phyloP scores from a whole-genome alignment of 2,797 vertebrate species.

The Sardinella longiceps region DNA sequence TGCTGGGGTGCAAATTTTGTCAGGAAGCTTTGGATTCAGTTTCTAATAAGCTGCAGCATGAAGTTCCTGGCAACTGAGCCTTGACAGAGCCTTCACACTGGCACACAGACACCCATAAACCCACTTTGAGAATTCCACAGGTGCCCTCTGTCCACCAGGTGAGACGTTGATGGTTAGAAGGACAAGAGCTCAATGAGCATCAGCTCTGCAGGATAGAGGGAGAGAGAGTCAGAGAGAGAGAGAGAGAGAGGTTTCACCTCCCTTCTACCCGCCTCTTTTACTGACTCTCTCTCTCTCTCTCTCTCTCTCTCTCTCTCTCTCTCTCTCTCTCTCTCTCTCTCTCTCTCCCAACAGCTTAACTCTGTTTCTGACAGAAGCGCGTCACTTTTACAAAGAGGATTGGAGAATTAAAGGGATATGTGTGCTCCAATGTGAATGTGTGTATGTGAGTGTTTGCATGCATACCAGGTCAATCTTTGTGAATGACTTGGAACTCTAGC shows the following conservation, averaged over 20 bases:
- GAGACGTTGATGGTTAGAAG: neutral
- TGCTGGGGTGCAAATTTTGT: neutral
- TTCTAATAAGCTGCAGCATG: neutral
- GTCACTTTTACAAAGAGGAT: conserved; percentile 88
- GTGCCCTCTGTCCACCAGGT: neutral
- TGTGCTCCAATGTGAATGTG: conserved; percentile 32
- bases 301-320: conserved; percentile 13
- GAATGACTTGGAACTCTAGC: conserved; percentile 32
- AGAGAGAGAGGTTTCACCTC: conserved; percentile 13
- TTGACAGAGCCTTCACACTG: neutral
- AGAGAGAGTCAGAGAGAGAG: neutral
- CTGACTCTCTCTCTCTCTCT: neutral
- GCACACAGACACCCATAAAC: neutral
- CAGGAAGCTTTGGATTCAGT: neutral
- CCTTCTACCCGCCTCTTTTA: conserved; percentile 2
- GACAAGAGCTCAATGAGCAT: conserved; percentile 16
- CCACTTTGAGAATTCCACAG: neutral
- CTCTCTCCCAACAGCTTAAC: conserved; percentile 71
- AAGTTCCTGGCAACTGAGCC: neutral
- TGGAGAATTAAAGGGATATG: conserved; percentile 79
- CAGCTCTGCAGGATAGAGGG: neutral
- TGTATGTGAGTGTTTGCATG: conserved; percentile 38
- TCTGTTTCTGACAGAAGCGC: conserved; percentile 82
- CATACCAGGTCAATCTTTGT: conserved; percentile 14
- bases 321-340: conserved; percentile 20